These are phyloP conservation scores for Colius striatus DNA, from an alignment of 2,113 vertebrate genomes.

Conservation along the genomic window DNA sequence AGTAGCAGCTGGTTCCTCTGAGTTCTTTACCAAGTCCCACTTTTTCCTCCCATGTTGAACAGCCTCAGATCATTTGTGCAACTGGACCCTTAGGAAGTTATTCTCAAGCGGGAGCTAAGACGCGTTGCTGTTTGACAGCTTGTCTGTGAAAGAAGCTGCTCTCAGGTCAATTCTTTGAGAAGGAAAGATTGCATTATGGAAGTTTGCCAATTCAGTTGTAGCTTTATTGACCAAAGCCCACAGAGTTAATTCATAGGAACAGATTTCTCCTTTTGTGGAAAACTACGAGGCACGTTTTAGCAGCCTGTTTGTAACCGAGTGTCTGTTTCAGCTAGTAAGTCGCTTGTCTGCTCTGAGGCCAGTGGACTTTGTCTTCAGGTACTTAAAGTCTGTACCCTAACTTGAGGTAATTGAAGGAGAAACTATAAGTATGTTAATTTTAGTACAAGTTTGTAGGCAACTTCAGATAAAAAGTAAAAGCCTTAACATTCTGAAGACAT, in stretches of 20 bases:
- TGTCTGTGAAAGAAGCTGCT: neutral
- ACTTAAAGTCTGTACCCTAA: neutral
- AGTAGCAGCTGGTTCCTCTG: neutral
- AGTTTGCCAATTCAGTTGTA: neutral
- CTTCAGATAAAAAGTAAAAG: too few species aligned
- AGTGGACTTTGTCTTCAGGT: neutral
- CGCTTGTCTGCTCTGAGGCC: neutral
- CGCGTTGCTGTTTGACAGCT: neutral
- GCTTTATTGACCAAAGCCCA: neutral
- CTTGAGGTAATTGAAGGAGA: neutral
- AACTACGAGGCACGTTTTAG: too few species aligned
- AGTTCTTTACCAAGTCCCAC: neutral
- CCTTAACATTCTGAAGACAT: neutral
- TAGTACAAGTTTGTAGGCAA: too few species aligned
- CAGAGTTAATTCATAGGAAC: neutral
- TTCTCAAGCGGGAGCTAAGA: neutral
- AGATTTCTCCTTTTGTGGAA: neutral
- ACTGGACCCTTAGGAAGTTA: neutral
- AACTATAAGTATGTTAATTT: too few species aligned
- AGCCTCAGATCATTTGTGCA: neutral
- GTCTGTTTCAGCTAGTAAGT: neutral
- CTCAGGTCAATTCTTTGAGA: neutral
- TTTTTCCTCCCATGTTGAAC: neutral
- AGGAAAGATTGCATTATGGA: neutral
- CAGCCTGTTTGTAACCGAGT: neutral